phyloP scores from a whole-genome alignment of 2,113 vertebrate species.

The Sinosuthora webbiana region DNA sequence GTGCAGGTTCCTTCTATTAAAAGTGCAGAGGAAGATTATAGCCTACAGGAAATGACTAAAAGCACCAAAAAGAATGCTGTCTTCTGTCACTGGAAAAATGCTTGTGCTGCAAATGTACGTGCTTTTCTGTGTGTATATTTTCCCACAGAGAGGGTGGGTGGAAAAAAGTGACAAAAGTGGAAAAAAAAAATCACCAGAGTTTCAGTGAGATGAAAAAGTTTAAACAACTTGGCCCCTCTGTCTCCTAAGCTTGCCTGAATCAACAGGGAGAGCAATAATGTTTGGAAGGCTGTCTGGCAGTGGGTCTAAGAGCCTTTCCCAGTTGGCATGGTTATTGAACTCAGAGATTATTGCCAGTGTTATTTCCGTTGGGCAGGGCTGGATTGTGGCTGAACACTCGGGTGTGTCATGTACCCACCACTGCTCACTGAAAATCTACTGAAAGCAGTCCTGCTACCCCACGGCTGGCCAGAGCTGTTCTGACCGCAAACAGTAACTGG shows the following conservation, averaged over 20 bases:
- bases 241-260: neutral
- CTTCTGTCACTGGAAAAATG: neutral
- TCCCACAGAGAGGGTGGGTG: neutral
- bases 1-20: conserved; percentile 8
- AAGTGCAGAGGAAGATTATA: neutral
- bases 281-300: neutral
- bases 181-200: neutral
- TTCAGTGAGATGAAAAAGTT: neutral
- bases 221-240: neutral
- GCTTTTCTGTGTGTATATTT: neutral
- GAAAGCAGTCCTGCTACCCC: neutral
- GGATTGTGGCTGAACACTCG: neutral
- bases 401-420: neutral
- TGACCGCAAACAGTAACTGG: neutral
- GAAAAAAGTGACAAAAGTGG: neutral
- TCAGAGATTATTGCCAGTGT: neutral
- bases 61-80: neutral
- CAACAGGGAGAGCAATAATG: neutral
- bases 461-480: neutral
- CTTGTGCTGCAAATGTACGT: neutral
- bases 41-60: conserved; percentile 29
- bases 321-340: neutral
- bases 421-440: neutral
- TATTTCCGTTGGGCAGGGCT: neutral
- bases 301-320: neutral